These are phyloP conservation scores for Neoitamus cyanurus DNA, from an alignment of 2,888 invertebrate species.

Conservation along the genomic window DNA sequence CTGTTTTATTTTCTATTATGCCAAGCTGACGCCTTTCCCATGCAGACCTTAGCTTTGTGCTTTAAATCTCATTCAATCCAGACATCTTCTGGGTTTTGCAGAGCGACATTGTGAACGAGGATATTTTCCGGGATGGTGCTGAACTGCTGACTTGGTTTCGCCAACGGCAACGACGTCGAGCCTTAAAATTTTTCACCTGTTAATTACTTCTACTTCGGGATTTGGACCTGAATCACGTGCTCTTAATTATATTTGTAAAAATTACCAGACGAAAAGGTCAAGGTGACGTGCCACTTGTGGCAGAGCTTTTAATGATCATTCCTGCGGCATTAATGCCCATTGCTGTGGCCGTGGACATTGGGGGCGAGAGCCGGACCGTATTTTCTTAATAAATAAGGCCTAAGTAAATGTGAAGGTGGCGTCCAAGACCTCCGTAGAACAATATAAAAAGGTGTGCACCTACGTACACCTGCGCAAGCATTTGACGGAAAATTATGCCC, in stretches of 20 bases:
- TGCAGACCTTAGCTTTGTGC: not conserved
- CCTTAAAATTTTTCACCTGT: not conserved
- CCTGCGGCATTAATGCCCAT: not conserved
- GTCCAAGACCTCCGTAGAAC: not conserved
- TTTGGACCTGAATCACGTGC: not conserved
- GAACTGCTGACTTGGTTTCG: too few species aligned
- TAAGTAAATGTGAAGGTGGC: not conserved
- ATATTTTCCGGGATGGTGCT: not conserved
- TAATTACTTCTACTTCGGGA: not conserved
- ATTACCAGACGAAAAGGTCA: slow-evolving; percentile 9
- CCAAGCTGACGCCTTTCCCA: not conserved
- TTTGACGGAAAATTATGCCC: slow-evolving; percentile 16
- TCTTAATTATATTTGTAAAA: not conserved
- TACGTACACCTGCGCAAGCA: not conserved
- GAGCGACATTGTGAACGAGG: not conserved
- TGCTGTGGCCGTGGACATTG: not conserved
- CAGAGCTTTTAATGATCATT: slow-evolving; percentile 14
- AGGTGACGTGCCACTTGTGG: not conserved
- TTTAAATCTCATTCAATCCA: not conserved
- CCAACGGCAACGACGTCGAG: not conserved
- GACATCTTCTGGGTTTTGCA: not conserved
- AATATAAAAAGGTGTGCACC: not conserved
- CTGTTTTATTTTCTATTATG: not conserved
- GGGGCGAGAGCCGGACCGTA: not conserved
- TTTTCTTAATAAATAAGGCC: not conserved